Conservation (phyloP, 2,797 vertebrate genomes). For the Ficedula albicollis region DNA sequence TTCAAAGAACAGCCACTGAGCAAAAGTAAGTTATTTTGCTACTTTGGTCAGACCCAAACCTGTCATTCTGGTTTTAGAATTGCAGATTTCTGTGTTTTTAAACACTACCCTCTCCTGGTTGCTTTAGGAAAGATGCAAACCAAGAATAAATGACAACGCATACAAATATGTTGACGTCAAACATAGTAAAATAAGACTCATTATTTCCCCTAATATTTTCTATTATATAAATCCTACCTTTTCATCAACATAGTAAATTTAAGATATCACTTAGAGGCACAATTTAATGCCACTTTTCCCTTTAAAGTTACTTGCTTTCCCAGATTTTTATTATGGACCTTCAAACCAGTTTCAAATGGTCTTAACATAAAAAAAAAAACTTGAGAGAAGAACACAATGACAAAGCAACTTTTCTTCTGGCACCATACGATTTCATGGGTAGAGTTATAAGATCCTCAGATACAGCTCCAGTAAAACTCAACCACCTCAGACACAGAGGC, state of each 20-base stretch:
- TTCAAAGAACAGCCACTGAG: not conserved
- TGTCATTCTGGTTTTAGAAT: slow-evolving; percentile 6
- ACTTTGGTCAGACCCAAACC: not conserved
- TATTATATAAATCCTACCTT: not conserved
- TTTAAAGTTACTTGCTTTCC: not conserved
- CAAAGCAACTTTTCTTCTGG: not conserved
- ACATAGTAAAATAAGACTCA: not conserved
- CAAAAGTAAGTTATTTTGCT: not conserved
- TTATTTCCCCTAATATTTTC: not conserved
- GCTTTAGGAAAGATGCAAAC: not conserved
- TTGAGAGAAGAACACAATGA: not conserved
- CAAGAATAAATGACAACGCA: not conserved
- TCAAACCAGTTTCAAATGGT: not conserved
- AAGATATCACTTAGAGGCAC: not conserved
- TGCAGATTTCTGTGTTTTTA: slow-evolving; percentile 15
- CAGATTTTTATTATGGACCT: not conserved
- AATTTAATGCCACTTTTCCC: not conserved
- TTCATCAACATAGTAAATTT: not conserved
- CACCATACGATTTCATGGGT: not conserved
- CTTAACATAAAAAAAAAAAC: not conserved
- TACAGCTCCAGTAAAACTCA: not conserved
- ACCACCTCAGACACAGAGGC: not conserved
- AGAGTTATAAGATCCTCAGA: not conserved
- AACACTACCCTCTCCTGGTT: slow-evolving; percentile 33
- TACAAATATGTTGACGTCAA: not conserved